These are phyloP conservation scores for Intellagama lesueurii DNA, from an alignment of 2,797 vertebrate genomes.

Conservation along the genomic window DNA sequence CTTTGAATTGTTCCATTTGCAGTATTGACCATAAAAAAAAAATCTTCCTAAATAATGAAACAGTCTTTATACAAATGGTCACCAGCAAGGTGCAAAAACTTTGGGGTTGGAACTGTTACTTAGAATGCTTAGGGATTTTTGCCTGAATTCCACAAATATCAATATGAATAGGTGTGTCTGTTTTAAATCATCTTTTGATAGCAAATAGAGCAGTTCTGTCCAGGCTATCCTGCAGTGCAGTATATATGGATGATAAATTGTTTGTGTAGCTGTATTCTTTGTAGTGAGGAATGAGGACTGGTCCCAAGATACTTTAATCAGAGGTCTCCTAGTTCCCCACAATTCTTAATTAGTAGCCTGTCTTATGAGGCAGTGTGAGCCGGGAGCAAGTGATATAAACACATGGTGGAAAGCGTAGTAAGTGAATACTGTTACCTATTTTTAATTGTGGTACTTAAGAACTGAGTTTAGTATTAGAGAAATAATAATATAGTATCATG, in stretches of 20 bases:
- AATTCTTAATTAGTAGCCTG: background rate
- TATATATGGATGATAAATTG: background rate
- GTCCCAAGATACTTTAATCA: background rate
- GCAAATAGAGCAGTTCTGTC: background rate
- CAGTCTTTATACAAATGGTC: background rate
- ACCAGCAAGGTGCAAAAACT: background rate
- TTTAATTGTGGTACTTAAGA: conserved; percentile 54
- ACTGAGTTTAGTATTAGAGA: background rate
- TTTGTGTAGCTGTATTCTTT: conserved; percentile 20
- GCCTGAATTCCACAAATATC: conserved; percentile 20
- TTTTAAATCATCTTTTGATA: background rate
- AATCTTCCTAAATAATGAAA: conserved; percentile 8
- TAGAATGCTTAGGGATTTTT: background rate
- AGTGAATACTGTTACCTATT: conserved; percentile 14
- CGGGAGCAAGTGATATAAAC: background rate
- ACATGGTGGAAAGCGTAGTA: background rate
- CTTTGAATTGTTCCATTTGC: conserved; percentile 9
- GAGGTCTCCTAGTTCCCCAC: background rate
- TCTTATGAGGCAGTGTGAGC: background rate
- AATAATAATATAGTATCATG: background rate
- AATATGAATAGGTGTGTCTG: conserved; percentile 6
- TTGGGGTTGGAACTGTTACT: background rate
- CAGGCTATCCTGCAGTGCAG: background rate
- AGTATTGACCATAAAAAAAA: background rate
- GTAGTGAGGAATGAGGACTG: background rate